Conservation (phyloP, 2,888 invertebrate genomes). For the Ischnus inquisitorius region DNA sequence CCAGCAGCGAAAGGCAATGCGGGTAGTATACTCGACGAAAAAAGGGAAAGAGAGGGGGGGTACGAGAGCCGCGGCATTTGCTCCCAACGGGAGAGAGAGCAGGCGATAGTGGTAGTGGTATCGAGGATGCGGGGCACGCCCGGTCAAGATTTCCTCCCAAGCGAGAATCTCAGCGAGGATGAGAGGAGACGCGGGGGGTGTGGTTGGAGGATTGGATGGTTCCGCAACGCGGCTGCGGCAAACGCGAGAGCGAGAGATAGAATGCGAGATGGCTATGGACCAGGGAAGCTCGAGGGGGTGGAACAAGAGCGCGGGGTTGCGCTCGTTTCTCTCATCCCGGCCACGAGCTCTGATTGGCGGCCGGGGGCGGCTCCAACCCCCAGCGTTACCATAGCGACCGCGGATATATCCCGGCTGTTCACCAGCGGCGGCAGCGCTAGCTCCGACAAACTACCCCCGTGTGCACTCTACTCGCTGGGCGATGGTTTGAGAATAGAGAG, state of each 20-base stretch:
- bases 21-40: slow-evolving; percentile 18
- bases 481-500: slow-evolving; percentile 1
- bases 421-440: slow-evolving; percentile 8
- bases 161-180: slow-evolving; percentile 84
- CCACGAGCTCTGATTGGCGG: slow-evolving; percentile 88
- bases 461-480: slow-evolving; percentile 11
- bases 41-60: slow-evolving; percentile 21
- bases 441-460: slow-evolving; percentile 29
- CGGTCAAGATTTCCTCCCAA: slow-evolving; percentile 85
- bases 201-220: slow-evolving; percentile 37
- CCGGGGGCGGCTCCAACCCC: slow-evolving; percentile 84
- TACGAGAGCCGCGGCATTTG: slow-evolving; percentile 1
- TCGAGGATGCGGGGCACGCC: slow-evolving; percentile 85
- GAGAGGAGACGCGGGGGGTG: slow-evolving; percentile 56
- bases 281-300: slow-evolving; percentile 31
- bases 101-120: slow-evolving; percentile 73
- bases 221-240: neutral
- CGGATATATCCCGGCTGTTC: slow-evolving; percentile 82
- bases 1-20: slow-evolving; percentile 46
- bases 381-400: slow-evolving; percentile 88
- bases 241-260: slow-evolving; percentile 41
- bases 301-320: slow-evolving; percentile 55
- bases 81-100: slow-evolving; percentile 49
- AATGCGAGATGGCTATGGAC: neutral
- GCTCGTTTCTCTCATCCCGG: slow-evolving; percentile 80